Conservation (phyloP, 2,113 vertebrate genomes). For the Cervus canadensis region DNA sequence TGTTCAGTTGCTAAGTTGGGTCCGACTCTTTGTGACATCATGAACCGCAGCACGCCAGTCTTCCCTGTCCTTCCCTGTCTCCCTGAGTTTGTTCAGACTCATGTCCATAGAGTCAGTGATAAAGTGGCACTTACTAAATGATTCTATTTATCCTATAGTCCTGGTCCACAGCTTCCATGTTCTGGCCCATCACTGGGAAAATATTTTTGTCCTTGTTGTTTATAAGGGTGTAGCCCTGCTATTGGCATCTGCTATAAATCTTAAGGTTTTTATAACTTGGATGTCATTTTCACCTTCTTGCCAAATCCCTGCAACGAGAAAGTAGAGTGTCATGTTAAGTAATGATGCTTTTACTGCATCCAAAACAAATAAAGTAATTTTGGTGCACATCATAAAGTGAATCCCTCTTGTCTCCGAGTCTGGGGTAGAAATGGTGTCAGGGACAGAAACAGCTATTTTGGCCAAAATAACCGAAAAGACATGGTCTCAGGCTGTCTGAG, state of each 20-base stretch:
- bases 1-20: neutral
- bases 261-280: slow-evolving; percentile 62
- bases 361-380: slow-evolving; percentile 52
- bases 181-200: slow-evolving; percentile 3
- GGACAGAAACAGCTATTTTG: slow-evolving; percentile 56
- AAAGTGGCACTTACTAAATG: neutral
- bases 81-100: neutral
- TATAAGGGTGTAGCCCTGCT: slow-evolving; percentile 6
- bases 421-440: neutral
- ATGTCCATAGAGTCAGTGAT: neutral
- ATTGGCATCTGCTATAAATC: slow-evolving; percentile 46
- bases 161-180: neutral
- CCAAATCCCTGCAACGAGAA: slow-evolving; percentile 57
- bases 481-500: slow-evolving; percentile 22
- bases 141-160: neutral
- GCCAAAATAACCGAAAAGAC: slow-evolving; percentile 39
- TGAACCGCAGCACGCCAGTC: neutral
- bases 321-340: slow-evolving; percentile 51
- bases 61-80: neutral
- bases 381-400: neutral
- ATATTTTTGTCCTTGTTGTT: neutral
- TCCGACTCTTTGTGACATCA: neutral
- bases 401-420: neutral
- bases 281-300: slow-evolving; percentile 28
- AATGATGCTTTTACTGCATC: slow-evolving; percentile 45